phyloP scores from a whole-genome alignment of 2,113 vertebrate species.

The Helogale parvula region DNA sequence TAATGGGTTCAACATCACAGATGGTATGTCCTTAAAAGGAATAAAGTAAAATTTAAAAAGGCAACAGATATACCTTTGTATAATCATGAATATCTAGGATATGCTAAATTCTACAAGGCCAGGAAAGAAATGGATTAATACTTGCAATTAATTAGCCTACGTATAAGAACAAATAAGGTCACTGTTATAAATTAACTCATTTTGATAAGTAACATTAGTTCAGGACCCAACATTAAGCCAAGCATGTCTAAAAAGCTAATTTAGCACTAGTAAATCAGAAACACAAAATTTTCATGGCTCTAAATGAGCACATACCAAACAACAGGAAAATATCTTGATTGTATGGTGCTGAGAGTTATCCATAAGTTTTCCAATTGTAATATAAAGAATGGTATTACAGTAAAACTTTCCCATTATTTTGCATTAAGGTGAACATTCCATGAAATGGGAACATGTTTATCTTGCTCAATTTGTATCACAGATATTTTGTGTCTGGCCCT shows the following conservation, averaged over 20 bases:
- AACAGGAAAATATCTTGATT: not conserved
- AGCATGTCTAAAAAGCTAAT: not conserved
- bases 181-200: not conserved
- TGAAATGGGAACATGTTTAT: not conserved
- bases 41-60: slow-evolving; percentile 17
- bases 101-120: slow-evolving; percentile 1
- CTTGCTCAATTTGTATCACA: not conserved
- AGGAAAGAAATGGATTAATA: not conserved
- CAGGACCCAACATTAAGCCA: not conserved
- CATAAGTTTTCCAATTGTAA: not conserved
- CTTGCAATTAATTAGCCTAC: not conserved
- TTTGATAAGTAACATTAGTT: not conserved
- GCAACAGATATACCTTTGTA: not conserved
- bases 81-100: not conserved
- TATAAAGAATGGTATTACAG: not conserved
- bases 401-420: not conserved
- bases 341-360: not conserved
- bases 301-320: not conserved
- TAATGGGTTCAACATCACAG: not conserved
- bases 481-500: not conserved
- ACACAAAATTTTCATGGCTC: not conserved
- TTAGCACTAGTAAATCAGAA: not conserved
- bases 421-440: not conserved
- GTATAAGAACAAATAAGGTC: not conserved
- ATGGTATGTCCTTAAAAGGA: not conserved